phyloP scores from a whole-genome alignment of 2,888 invertebrate genomes.

The Lepidocyrtinus sp. region DNA sequence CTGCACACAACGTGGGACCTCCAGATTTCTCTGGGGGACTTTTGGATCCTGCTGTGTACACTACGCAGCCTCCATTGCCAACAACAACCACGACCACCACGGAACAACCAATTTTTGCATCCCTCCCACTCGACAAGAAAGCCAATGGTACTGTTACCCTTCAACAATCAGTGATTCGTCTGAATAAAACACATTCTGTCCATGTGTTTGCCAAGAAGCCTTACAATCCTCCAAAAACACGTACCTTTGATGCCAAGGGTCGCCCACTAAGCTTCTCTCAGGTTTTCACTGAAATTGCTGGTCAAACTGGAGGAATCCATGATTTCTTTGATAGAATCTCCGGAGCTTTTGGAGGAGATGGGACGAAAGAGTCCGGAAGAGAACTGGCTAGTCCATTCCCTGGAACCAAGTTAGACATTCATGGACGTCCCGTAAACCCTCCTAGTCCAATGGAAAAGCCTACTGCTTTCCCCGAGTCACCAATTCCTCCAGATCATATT shows the following conservation, averaged over 20 bases:
- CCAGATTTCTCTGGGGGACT: slow-evolving; percentile 31
- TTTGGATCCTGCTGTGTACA: slow-evolving; percentile 11
- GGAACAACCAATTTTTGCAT: slow-evolving; percentile 55
- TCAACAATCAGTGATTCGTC: slow-evolving; percentile 32
- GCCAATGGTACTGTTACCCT: slow-evolving; percentile 5
- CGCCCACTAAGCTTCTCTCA: slow-evolving; percentile 52
- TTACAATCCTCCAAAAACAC: slow-evolving; percentile 38
- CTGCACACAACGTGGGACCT: slow-evolving; percentile 24
- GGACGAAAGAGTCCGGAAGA: slow-evolving; percentile 21
- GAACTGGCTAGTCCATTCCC: slow-evolving; percentile 25
- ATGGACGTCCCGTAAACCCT: neutral
- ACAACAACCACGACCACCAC: slow-evolving; percentile 47
- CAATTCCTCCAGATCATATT: slow-evolving; percentile 23
- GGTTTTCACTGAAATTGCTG: slow-evolving; percentile 61
- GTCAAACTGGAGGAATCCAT: slow-evolving; percentile 53
- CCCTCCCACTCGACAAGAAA: slow-evolving; percentile 46
- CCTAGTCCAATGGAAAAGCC: slow-evolving; percentile 15
- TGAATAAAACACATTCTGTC: slow-evolving; percentile 48
- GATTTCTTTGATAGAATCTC: slow-evolving; percentile 56
- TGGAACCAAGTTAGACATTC: slow-evolving; percentile 4
- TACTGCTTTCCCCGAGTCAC: slow-evolving; percentile 36
- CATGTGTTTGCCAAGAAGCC: slow-evolving; percentile 47
- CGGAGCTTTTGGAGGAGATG: slow-evolving; percentile 44
- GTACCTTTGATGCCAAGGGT: slow-evolving; percentile 48
- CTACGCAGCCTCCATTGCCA: slow-evolving; percentile 15